Percentiles rank a stretch among this genome's conserved stretches.
These are phyloP conservation scores for Sylvicola cinctus DNA, from an alignment of 2,888 invertebrate genomes.

Conservation along the genomic window DNA sequence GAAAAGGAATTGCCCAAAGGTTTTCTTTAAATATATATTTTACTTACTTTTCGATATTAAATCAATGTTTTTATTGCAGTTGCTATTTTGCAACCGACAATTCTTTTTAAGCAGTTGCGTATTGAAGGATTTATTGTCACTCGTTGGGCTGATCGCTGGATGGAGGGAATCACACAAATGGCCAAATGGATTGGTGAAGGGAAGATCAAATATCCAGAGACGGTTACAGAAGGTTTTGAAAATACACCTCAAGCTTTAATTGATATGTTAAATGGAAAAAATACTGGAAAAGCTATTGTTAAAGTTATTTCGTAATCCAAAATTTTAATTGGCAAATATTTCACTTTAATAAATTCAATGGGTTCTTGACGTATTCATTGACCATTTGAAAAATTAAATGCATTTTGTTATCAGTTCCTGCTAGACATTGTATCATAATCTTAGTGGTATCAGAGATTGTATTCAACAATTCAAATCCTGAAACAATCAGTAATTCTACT, in stretches of 20 bases:
- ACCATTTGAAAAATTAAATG: too few species aligned
- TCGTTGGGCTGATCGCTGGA: conserved; percentile 36
- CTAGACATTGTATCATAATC: too few species aligned
- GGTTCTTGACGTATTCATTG: too few species aligned
- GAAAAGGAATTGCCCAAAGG: neutral
- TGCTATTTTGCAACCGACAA: conserved; percentile 28
- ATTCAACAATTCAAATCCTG: too few species aligned
- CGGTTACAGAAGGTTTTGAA: conserved; percentile 48
- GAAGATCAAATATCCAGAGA: conserved; percentile 47
- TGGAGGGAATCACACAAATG: conserved; percentile 41
- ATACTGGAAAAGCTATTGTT: conserved; percentile 49
- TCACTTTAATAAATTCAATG: too few species aligned
- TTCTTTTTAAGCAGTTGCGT: conserved; percentile 35
- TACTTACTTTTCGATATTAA: too few species aligned
- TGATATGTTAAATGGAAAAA: conserved; percentile 40
- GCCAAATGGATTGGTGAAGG: conserved; percentile 43
- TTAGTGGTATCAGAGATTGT: too few species aligned
- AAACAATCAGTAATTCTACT: too few species aligned
- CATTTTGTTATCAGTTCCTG: too few species aligned
- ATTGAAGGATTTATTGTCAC: conserved; percentile 33
- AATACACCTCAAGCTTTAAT: conserved; percentile 49
- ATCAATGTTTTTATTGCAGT: conserved; percentile 1
- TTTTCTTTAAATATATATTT: too few species aligned
- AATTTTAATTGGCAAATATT: too few species aligned
- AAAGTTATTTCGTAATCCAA: too few species aligned